Percentiles rank a stretch among this genome's conserved stretches.
phyloP scores from a whole-genome alignment of 2,113 vertebrate species.

The Erpornis zantholeuca region DNA sequence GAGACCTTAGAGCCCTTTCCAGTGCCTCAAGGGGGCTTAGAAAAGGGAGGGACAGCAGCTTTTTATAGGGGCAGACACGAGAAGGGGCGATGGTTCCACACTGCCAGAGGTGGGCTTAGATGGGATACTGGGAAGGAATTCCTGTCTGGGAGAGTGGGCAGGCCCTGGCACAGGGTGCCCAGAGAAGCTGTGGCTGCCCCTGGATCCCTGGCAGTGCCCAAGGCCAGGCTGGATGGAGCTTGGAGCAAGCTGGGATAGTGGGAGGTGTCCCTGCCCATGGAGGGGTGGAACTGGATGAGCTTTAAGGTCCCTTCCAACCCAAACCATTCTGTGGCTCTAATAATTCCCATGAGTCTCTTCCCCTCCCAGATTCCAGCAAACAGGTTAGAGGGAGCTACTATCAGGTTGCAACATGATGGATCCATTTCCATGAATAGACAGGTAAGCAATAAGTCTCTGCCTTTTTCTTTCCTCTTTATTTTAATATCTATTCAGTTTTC shows the following conservation, averaged over 20 bases:
- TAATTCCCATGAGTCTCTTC: not conserved
- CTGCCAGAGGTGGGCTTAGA: not conserved
- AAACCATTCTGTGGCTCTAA: not conserved
- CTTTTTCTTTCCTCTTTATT: not conserved
- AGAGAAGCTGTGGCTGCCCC: not conserved
- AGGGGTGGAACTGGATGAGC: not conserved
- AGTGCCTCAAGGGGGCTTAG: not conserved
- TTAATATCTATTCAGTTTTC: not conserved
- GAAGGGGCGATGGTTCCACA: not conserved
- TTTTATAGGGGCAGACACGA: not conserved
- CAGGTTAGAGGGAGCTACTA: not conserved
- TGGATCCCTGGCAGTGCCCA: not conserved
- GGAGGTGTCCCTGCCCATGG: not conserved
- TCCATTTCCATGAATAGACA: not conserved
- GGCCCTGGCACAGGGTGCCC: not conserved
- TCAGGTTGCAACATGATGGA: not conserved
- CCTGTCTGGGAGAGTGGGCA: fast-evolving
- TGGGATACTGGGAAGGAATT: not conserved
- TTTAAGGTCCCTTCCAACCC: not conserved
- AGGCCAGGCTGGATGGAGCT: fast-evolving
- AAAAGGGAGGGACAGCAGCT: not conserved
- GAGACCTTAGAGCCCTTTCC: not conserved
- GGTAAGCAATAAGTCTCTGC: not conserved
- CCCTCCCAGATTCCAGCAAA: not conserved
- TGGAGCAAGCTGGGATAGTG: fast-evolving